These are phyloP conservation scores for Acronicta leporina DNA, from an alignment of 2,888 invertebrate species.

Conservation along the genomic window DNA sequence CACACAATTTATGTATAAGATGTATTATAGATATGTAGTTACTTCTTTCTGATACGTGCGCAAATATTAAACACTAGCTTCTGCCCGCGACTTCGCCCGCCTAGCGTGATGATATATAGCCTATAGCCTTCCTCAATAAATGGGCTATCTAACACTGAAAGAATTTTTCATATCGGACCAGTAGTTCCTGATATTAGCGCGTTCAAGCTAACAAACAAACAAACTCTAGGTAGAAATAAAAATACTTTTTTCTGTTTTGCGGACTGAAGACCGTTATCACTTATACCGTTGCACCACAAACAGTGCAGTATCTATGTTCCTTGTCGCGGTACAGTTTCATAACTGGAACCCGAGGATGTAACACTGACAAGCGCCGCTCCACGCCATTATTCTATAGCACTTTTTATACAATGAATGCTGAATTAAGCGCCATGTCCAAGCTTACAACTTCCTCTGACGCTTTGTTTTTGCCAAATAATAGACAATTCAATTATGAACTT, in stretches of 20 bases:
- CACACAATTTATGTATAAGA: no score
- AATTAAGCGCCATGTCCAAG: conserved; percentile 23
- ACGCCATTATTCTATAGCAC: conserved; percentile 59
- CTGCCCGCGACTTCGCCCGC: no score
- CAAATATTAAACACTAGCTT: no score
- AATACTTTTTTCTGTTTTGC: neutral
- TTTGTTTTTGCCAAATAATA: conserved; percentile 40
- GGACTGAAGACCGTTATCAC: neutral
- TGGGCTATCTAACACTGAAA: no score
- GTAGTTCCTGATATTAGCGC: no score
- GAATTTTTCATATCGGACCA: no score
- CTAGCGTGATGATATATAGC: no score
- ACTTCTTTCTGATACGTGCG: no score
- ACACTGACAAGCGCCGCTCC: conserved; percentile 63
- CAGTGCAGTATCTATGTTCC: conserved; percentile 57
- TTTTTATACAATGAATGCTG: conserved; percentile 53
- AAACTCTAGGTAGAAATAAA: no score
- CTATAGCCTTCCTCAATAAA: no score
- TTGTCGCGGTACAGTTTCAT: conserved; percentile 64
- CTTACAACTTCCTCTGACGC: conserved; percentile 15
- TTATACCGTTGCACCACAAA: conserved; percentile 27
- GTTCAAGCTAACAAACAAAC: no score
- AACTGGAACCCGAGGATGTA: conserved; percentile 62
- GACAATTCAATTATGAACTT: conserved; percentile 34
- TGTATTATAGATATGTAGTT: no score